Conservation (phyloP, 2,113 vertebrate genomes). For the Ageneiosus marmoratus region DNA sequence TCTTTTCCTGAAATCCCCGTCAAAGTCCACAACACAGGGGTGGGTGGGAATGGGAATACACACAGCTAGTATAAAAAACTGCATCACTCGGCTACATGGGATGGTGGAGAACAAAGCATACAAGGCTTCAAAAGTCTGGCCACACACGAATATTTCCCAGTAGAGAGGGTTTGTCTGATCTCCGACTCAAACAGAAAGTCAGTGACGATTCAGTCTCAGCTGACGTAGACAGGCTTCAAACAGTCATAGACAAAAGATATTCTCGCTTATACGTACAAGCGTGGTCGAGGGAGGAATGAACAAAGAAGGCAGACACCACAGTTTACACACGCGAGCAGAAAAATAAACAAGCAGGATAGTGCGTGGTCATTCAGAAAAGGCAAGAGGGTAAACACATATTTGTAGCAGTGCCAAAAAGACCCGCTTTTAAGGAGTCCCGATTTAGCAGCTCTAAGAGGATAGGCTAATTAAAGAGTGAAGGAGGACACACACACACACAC, state of each 20-base stretch:
- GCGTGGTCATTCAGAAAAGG: neutral
- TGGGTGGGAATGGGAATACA: conserved; percentile 28
- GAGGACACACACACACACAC: conserved; percentile 12
- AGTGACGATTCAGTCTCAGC: neutral
- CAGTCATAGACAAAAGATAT: neutral
- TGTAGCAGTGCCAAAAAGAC: conserved; percentile 26
- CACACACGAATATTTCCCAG: conserved; percentile 29
- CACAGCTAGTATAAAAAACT: conserved; percentile 6
- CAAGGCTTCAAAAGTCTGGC: conserved; percentile 32
- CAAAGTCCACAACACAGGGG: conserved; percentile 34
- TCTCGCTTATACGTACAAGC: conserved; percentile 21
- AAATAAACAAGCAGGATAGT: conserved; percentile 23
- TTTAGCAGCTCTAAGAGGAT: conserved; percentile 33
- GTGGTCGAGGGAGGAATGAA: neutral
- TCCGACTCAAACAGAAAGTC: neutral
- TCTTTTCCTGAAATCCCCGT: conserved; percentile 45
- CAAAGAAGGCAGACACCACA: conserved; percentile 14
- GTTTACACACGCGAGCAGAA: conserved; percentile 9
- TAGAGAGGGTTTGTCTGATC: conserved; percentile 35
- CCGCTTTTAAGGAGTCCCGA: conserved; percentile 32
- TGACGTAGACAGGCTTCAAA: conserved; percentile 28
- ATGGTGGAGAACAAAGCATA: conserved; percentile 18
- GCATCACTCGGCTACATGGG: conserved; percentile 23
- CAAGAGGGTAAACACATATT: conserved; percentile 13
- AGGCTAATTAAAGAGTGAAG: conserved; percentile 45